Conservation (phyloP, 2,888 invertebrate species). For the Eutolmus rufibarbis region DNA sequence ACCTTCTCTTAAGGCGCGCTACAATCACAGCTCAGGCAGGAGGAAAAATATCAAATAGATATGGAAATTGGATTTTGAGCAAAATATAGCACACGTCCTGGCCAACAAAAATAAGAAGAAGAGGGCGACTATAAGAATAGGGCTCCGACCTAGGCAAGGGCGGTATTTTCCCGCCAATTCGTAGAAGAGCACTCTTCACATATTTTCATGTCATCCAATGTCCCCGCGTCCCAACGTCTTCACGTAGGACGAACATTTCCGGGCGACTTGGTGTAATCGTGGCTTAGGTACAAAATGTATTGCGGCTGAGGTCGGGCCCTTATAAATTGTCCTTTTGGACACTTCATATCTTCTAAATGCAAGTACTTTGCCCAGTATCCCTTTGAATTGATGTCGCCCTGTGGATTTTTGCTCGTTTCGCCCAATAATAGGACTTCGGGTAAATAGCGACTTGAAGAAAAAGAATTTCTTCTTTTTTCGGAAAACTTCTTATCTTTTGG, state of each 20-base stretch:
- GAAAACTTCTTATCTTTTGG: not conserved
- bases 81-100: not conserved
- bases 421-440: not conserved
- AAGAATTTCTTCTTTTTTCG: not conserved
- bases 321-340: not conserved
- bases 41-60: conserved; percentile 12
- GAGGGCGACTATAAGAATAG: not conserved
- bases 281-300: not conserved
- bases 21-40: not conserved
- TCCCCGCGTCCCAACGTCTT: not conserved
- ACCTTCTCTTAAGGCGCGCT: not conserved
- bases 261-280: not conserved
- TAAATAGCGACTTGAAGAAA: not conserved
- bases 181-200: not conserved
- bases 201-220: not conserved
- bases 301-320: not conserved
- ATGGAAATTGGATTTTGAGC: conserved; percentile 18
- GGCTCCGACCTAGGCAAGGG: not conserved
- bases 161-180: not conserved
- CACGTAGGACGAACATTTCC: not conserved
- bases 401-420: not conserved
- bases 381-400: not conserved
- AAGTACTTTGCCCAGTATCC: not conserved
- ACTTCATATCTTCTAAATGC: not conserved
- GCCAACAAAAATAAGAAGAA: not conserved